Evolutionary conservation across 2,888 invertebrate genomes (phyloP).

Genomic region (Acanthosepion pharaonis): DNA sequence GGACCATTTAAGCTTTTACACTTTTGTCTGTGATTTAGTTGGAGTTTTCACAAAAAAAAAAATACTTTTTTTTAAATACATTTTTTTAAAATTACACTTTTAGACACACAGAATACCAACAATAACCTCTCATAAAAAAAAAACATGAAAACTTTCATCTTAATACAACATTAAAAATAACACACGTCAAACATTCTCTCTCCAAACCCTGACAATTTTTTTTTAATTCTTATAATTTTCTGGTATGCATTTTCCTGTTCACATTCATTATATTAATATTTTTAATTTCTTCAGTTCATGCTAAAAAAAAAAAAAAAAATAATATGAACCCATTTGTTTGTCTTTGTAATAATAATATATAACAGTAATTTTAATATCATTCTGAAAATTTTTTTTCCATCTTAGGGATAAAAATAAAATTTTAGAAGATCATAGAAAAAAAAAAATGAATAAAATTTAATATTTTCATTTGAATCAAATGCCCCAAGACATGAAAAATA

Average conservation of each 20-base stretch:
- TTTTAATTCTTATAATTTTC: neutral
- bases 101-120: neutral
- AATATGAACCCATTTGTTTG: too few species aligned
- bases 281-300: too few species aligned
- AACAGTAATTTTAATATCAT: too few species aligned
- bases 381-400: too few species aligned
- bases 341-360: too few species aligned
- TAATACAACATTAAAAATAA: neutral
- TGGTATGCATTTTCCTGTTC: neutral
- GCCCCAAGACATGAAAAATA: too few species aligned
- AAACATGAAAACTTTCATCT: neutral
- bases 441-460: too few species aligned
- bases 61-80: neutral
- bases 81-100: neutral
- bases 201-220: neutral
- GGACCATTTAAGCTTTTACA: neutral
- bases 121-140: neutral
- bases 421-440: too few species aligned
- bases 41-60: neutral
- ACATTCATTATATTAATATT: neutral
- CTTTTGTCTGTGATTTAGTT: slow-evolving; percentile 25
- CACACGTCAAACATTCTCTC: neutral
- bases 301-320: too few species aligned
- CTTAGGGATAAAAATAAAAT: too few species aligned
- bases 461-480: too few species aligned